These are phyloP conservation scores for Nothocercus julius DNA, from an alignment of 2,113 vertebrate genomes.

Conservation along the genomic window DNA sequence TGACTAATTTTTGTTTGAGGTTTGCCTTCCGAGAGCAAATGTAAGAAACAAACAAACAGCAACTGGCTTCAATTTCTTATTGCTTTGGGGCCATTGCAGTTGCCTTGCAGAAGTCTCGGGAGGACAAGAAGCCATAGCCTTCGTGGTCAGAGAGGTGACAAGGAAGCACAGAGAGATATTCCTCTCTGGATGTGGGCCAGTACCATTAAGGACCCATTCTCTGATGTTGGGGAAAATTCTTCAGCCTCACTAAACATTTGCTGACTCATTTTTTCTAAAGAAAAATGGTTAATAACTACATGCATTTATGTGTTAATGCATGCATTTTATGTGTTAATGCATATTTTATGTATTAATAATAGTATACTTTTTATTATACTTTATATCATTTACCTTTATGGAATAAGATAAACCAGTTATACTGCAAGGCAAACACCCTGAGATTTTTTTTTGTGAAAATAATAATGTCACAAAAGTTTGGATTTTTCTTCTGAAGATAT, in stretches of 20 bases:
- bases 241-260: background rate
- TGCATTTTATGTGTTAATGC: too few species aligned
- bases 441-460: background rate
- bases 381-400: background rate
- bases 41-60: too few species aligned
- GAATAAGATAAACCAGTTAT: background rate
- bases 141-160: background rate
- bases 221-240: background rate
- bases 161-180: fast-evolving
- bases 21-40: background rate
- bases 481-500: background rate
- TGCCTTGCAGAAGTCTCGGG: background rate
- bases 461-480: background rate
- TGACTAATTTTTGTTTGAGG: background rate
- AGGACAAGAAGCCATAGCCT: background rate
- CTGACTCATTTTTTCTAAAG: background rate
- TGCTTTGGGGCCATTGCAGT: background rate
- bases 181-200: fast-evolving
- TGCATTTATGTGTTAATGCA: too few species aligned
- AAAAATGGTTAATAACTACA: background rate
- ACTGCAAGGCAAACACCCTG: background rate
- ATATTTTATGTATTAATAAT: too few species aligned
- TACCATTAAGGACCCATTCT: background rate
- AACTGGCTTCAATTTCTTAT: background rate
- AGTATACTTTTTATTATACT: too few species aligned